These are phyloP conservation scores for Shinisaurus crocodilurus DNA, from an alignment of 2,113 vertebrate species.

Conservation along the genomic window DNA sequence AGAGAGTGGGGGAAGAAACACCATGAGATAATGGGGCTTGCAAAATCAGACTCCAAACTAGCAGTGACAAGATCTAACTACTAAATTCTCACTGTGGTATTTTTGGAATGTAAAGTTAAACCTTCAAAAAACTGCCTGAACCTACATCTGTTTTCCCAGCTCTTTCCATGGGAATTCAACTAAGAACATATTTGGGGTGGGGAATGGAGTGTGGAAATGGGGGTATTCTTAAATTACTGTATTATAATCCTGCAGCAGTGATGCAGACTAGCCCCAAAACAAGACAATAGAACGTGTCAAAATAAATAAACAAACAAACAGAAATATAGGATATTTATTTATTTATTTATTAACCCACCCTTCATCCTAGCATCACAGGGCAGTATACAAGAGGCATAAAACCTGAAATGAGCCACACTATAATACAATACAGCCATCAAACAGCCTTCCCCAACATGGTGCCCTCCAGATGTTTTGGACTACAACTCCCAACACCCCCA, in stretches of 20 bases:
- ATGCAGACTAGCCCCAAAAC: neutral
- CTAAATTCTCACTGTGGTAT: neutral
- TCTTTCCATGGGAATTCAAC: neutral
- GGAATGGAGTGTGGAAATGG: neutral
- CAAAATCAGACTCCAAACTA: neutral
- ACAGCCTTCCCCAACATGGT: too few species aligned
- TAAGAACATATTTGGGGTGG: neutral
- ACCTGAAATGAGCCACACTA: neutral
- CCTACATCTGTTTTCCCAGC: neutral
- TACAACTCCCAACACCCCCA: too few species aligned
- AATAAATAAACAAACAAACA: neutral
- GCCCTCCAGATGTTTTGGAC: too few species aligned
- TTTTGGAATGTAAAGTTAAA: conserved; percentile 2
- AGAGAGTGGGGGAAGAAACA: neutral
- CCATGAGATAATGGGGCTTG: neutral
- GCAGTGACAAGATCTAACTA: neutral
- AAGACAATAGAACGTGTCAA: neutral
- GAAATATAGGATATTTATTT: neutral
- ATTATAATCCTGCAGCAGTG: neutral
- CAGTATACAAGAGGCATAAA: neutral
- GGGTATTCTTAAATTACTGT: neutral
- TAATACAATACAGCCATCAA: neutral
- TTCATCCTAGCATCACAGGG: neutral
- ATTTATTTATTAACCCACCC: neutral
- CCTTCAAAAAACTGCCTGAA: neutral